Conservation (phyloP, 2,113 vertebrate species). For the Chelonoidis abingdonii region DNA sequence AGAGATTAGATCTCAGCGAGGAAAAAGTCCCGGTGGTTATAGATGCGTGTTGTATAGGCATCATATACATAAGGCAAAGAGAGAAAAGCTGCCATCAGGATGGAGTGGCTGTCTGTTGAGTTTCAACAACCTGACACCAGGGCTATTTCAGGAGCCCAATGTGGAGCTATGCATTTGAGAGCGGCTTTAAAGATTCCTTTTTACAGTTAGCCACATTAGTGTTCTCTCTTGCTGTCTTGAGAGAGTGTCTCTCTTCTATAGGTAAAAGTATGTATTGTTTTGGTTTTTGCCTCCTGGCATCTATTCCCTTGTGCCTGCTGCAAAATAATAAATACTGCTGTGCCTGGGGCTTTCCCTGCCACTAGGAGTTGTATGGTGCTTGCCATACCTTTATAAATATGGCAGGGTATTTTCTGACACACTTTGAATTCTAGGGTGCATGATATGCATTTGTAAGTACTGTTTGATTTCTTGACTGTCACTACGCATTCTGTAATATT, state of each 20-base stretch:
- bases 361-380: background rate
- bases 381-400: background rate
- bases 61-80: background rate
- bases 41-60: background rate
- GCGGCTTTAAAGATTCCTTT: background rate
- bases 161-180: background rate
- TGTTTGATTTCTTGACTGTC: background rate
- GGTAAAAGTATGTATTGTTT: background rate
- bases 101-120: background rate
- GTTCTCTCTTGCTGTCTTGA: background rate
- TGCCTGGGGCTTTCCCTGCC: background rate
- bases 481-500: background rate
- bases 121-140: background rate
- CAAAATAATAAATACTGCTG: background rate
- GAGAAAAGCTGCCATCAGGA: background rate
- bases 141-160: background rate
- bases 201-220: background rate
- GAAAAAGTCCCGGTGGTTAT: background rate
- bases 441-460: background rate
- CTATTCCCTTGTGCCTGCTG: background rate
- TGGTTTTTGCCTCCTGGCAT: background rate
- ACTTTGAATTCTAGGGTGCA: background rate
- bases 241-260: background rate
- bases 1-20: background rate
- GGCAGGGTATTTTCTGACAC: background rate